These are phyloP conservation scores for Esox lucius DNA, from an alignment of 2,797 vertebrate species.

Conservation along the genomic window DNA sequence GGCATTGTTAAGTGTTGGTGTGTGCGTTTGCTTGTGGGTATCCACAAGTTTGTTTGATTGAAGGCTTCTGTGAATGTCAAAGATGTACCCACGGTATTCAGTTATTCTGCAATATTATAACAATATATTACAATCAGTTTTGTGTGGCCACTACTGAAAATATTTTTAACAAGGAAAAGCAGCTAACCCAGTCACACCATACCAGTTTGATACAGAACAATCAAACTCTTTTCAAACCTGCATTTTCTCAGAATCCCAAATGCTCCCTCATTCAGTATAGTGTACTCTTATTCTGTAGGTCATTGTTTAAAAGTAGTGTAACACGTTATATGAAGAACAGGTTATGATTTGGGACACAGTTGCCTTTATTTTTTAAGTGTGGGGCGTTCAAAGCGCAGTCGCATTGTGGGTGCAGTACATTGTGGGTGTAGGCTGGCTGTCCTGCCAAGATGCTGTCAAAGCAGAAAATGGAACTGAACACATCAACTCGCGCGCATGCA, in stretches of 20 bases:
- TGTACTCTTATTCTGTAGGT: neutral
- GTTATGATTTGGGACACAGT: neutral
- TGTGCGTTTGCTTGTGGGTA: neutral
- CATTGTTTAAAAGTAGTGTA: neutral
- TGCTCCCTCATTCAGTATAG: neutral
- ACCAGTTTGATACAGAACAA: neutral
- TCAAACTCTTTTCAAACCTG: neutral
- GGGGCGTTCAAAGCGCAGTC: neutral
- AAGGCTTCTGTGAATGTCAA: neutral
- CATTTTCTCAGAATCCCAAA: conserved; percentile 22
- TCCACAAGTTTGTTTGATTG: neutral
- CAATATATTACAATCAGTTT: neutral
- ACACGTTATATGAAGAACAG: neutral
- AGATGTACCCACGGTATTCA: neutral
- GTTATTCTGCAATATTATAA: neutral
- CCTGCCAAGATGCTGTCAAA: conserved; percentile 46
- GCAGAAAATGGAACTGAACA: conserved; percentile 44
- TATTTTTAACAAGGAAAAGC: conserved; percentile 19
- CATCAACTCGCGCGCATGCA: neutral
- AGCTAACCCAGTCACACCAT: conserved; percentile 1
- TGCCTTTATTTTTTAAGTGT: neutral
- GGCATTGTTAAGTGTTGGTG: conserved; percentile 20
- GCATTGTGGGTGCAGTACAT: neutral
- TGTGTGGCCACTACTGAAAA: too few species aligned
- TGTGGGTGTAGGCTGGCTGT: neutral